Base-by-base conservation (phyloP, 1,140 invertebrate species). In the Augochlora pura region DNA sequence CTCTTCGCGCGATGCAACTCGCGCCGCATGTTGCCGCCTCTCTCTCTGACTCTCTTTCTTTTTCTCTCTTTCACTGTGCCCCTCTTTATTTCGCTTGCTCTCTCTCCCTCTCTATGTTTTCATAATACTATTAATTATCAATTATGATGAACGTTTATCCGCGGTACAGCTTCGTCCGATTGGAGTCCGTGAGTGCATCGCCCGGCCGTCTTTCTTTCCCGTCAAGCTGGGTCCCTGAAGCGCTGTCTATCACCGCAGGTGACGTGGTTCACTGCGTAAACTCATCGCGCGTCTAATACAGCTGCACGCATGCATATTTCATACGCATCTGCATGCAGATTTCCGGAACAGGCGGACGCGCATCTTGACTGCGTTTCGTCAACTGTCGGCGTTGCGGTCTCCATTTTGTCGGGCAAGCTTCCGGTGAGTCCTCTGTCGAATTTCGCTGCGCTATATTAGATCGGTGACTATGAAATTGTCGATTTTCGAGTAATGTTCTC, bases 91-190 rank as follows among this genome's bases (percentile, higher is more conserved):
- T 32, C 32, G 1, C 32, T 32, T 4, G 1, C 32, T 32, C 4
- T 32, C 32, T 32, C 32, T 9, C 52, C 23, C 65, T 67, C 54
- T 57, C 49, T 66, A 69, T 62, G 66, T 79, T 72, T 79, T 65
- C 59, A 42, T 68, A 68, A 79, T 77, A 64, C n/a, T 39, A 60
- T 76, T 86, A 86, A 83, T 86, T 86, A 86, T 86, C 80, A 82
- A 83, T 86, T 84, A 82, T 63, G 63, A 86, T 59, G 77, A 83
- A 86, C 59, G 67, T 62, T 78, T 3, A 23, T 12, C 60, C 52
- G 27, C 68, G 54, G 62, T 2, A 39, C 10, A 23, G 10, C 14
- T 32, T 21, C 38, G 23, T n/a, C 6, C 5, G 49, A 52, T 32
- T 16, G 5, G 16, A 42, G 46, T 27, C 12, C 68, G 32, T 8